phyloP scores from a whole-genome alignment of 2,797 vertebrate species.

The Periparus ater region DNA sequence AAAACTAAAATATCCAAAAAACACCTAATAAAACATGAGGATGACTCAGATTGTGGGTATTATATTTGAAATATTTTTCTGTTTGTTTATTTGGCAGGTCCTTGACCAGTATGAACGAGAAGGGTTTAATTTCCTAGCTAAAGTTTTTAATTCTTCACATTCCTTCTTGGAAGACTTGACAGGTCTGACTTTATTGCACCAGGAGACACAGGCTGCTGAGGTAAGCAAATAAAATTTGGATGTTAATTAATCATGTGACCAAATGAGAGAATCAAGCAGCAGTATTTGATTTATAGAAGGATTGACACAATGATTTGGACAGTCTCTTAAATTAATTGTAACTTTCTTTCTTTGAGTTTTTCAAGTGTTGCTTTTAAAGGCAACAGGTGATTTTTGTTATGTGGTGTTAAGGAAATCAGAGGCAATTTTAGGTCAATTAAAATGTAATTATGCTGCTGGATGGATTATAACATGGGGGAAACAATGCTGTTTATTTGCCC shows the following conservation, averaged over 20 bases:
- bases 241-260: background rate
- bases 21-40: too few species aligned
- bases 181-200: slow-evolving; percentile 92
- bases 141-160: slow-evolving; percentile 99
- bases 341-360: background rate
- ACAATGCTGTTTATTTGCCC: background rate
- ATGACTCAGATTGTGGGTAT: background rate
- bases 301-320: background rate
- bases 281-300: background rate
- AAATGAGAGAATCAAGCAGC: background rate
- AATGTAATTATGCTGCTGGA: background rate
- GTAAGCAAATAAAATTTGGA: slow-evolving; percentile 72
- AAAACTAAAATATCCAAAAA: too few species aligned
- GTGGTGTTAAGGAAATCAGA: background rate
- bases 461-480: background rate
- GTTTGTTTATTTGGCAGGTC: slow-evolving; percentile 80
- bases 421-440: background rate
- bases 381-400: background rate
- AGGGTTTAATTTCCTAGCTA: slow-evolving; percentile 91
- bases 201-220: slow-evolving; percentile 98
- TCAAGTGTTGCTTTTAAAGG: background rate
- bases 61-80: background rate
- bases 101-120: slow-evolving; percentile 92
- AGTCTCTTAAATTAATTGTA: background rate
- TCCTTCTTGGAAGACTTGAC: slow-evolving; percentile 98